Evolutionary conservation across 2,888 invertebrate species (phyloP).

Genomic region (Actias luna): DNA sequence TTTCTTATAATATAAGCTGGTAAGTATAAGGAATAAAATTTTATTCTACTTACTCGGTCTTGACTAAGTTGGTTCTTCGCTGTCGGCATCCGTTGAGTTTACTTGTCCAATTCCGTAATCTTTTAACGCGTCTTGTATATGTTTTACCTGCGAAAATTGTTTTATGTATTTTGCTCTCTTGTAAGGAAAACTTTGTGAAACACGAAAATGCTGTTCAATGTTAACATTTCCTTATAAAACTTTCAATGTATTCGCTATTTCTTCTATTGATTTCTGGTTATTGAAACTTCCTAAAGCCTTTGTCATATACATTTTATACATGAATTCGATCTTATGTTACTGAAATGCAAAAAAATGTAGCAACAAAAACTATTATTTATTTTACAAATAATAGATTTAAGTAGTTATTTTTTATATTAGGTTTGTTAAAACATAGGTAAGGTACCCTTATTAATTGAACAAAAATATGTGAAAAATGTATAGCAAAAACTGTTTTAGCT

Average conservation of each 20-base stretch:
- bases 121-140: not conserved
- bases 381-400: no score
- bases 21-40: not conserved
- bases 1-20: not conserved
- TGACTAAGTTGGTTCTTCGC: constrained; percentile 3
- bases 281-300: not conserved
- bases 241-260: not conserved
- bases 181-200: not conserved
- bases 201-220: not conserved
- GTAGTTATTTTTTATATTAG: no score
- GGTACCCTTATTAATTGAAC: not conserved
- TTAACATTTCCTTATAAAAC: not conserved
- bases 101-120: not conserved
- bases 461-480: not conserved
- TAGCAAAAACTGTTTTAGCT: not conserved
- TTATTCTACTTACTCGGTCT: not conserved
- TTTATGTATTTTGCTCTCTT: not conserved
- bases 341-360: not conserved
- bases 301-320: not conserved
- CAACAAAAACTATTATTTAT: not conserved
- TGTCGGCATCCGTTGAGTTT: not conserved
- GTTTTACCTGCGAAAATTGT: not conserved
- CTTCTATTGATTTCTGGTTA: not conserved
- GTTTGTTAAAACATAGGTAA: no score
- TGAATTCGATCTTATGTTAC: not conserved